Evolutionary conservation across 2,888 invertebrate genomes (phyloP).

Genomic region (Cyaniris semiargus): DNA sequence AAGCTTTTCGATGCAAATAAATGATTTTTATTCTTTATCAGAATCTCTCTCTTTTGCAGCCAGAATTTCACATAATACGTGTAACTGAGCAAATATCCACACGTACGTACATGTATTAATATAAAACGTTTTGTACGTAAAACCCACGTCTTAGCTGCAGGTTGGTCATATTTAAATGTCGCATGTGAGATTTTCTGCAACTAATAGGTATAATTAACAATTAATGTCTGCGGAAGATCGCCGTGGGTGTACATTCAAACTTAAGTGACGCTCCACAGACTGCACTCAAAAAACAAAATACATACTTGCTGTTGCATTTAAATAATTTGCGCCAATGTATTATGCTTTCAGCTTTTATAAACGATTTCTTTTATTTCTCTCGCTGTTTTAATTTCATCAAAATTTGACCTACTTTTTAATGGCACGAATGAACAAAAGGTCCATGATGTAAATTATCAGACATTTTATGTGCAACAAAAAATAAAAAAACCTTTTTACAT

Average conservation of each 20-base stretch:
- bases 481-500: too few species aligned
- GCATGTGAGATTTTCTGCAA: background rate
- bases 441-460: background rate
- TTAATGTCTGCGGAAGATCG: background rate
- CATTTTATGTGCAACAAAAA: background rate
- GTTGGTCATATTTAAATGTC: background rate
- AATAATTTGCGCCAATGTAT: background rate
- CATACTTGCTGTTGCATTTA: background rate
- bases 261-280: background rate
- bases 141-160: background rate
- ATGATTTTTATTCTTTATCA: background rate
- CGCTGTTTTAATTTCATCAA: background rate
- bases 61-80: too few species aligned
- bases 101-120: background rate
- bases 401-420: conserved; percentile 10
- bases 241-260: background rate
- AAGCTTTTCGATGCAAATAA: background rate
- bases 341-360: background rate
- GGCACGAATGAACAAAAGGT: background rate
- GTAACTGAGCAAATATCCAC: background rate
- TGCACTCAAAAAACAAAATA: background rate
- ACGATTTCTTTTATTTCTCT: background rate
- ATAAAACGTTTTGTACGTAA: background rate
- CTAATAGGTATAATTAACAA: background rate
- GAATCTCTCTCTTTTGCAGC: too few species aligned